Base-by-base conservation (phyloP, 2,797 vertebrate genomes). In the Gymnothorax reevesii region DNA sequence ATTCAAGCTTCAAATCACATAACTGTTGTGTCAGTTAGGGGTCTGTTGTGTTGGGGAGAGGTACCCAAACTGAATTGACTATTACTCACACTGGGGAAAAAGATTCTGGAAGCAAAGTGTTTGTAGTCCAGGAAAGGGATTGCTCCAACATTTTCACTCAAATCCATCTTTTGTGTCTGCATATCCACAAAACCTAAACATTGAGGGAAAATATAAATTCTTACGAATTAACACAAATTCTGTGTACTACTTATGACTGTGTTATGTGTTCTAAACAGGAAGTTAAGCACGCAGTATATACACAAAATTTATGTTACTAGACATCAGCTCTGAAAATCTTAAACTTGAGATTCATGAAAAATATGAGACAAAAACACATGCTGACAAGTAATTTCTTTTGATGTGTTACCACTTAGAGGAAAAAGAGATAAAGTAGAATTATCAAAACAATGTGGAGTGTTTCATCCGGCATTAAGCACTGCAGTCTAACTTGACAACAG, bases 111-210 rank as follows among this genome's bases (percentile, higher is more conserved):
- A 90, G 98, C 98, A 93, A 99, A 99, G 93, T 99, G 98, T 89
- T 99, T 99, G 94, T 99, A 99, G 95, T 99, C 98, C 90, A 99
- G 95, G 93, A 98, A 99, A 15, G 98, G 98, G 94, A 99, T 97
- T 0, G 97, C 94, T 89, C 96, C 96, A 82, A 97, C 95, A 88
- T 96, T 98, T 92, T 98, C 97, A 89, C 98, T 94, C 91, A 99
- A 95, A 66, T 97, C 97, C 22, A 95, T 92, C 83, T 95, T 96
- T 90, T 99, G 98, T 83, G 97, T 99, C 95, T 99, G 99, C 90
- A 99, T 93, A 88, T 99, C 98, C 87, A 98, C 97, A 93, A 99
- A 99, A 88, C 98, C 98, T 99, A 94, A 22, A 91, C 94, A 87
- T 59, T 82, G 12, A 82, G 8, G 54, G 17, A 25, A 25, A 82